Percentiles rank a stretch among this genome's conserved stretches.
Conservation (phyloP, 2,888 invertebrate genomes). For the Himalopsyche japonica region DNA sequence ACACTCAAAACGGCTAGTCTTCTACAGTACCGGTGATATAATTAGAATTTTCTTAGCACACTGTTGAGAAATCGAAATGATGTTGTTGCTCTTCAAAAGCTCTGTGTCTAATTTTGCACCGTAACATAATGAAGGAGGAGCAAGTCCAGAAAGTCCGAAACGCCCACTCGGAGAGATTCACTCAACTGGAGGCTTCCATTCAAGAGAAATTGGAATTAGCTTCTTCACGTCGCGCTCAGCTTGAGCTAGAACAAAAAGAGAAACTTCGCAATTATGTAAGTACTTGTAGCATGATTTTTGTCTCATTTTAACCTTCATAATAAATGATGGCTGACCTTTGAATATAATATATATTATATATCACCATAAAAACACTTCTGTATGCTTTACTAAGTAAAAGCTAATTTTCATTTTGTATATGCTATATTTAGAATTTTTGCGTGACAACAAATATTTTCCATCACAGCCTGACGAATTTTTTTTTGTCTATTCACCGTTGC, state of each 20-base stretch:
- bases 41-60: no score
- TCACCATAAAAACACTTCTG: no score
- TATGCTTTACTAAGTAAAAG: no score
- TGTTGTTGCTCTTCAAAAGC: background rate
- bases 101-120: background rate
- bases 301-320: background rate
- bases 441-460: no score
- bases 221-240: constrained; percentile 71
- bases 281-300: constrained; percentile 43
- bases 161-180: constrained; percentile 68
- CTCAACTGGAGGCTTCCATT: constrained; percentile 70
- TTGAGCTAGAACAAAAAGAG: constrained; percentile 78
- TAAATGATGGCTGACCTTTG: background rate
- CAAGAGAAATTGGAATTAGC: constrained; percentile 70
- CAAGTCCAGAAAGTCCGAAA: constrained; percentile 73
- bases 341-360: no score
- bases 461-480: no score
- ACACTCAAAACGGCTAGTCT: background rate
- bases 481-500: no score
- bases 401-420: no score
- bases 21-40: no score
- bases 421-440: no score
- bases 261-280: constrained; percentile 78
- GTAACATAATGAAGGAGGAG: constrained; percentile 63
- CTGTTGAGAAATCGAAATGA: background rate